Conservation (phyloP, 2,888 invertebrate species). For the Melinaea menophilus region DNA sequence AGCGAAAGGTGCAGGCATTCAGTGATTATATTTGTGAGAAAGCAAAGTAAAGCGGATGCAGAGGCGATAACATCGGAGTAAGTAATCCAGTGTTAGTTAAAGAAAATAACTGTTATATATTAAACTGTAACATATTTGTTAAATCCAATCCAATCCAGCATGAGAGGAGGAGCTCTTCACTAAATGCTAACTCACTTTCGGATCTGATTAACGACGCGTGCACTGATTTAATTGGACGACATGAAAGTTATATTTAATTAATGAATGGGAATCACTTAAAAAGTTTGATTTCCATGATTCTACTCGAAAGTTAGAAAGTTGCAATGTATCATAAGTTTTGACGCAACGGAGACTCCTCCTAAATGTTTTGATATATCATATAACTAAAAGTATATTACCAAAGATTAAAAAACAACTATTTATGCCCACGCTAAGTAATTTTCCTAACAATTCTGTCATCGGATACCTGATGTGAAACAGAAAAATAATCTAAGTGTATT, state of each 20-base stretch:
- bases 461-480: constrained; percentile 43
- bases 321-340: no score
- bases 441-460: constrained; percentile 41
- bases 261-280: constrained; percentile 54
- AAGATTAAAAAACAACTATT: no score
- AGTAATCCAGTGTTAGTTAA: not conserved
- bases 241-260: constrained; percentile 65
- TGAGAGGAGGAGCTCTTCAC: no score
- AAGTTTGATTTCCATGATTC: constrained; percentile 33
- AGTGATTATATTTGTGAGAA: constrained; percentile 3
- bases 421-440: constrained; percentile 36
- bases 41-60: constrained; percentile 3
- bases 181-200: constrained; percentile 47
- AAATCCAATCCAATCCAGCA: no score
- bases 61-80: not conserved
- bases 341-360: no score
- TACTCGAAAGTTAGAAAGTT: constrained; percentile 25
- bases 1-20: constrained; percentile 5
- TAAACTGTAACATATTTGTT: no score
- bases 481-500: constrained; percentile 59
- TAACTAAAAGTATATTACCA: no score
- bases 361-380: no score
- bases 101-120: no score
- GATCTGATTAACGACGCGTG: constrained; percentile 54
- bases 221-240: constrained; percentile 63